Conservation (phyloP, 2,888 invertebrate genomes). For the Pollenia amentaria region DNA sequence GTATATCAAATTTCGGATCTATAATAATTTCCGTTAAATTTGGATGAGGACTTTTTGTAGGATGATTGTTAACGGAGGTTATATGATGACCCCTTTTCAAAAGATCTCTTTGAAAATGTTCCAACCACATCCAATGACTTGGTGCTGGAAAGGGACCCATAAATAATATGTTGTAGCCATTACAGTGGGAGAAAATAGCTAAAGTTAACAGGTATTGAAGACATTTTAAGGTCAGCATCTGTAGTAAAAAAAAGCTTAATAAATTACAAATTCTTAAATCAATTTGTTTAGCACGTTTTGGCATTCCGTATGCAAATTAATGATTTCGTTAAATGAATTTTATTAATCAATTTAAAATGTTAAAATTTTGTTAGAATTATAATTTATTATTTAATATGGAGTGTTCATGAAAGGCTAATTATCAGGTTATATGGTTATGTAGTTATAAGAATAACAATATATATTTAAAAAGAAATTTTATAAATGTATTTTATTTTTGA, state of each 20-base stretch:
- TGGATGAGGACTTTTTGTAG: slow-evolving; percentile 82
- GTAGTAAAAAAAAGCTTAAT: slow-evolving; percentile 43
- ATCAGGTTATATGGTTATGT: no score
- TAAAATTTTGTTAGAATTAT: no score
- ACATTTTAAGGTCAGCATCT: slow-evolving; percentile 75
- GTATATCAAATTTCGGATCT: slow-evolving; percentile 82
- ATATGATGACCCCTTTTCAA: slow-evolving; percentile 85
- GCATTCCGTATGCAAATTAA: no score
- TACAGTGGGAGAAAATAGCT: slow-evolving; percentile 40
- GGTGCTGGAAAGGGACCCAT: slow-evolving; percentile 84
- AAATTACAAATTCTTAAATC: no score
- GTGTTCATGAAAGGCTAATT: no score
- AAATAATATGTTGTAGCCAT: slow-evolving; percentile 81
- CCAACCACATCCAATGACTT: slow-evolving; percentile 84
- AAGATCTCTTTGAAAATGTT: slow-evolving; percentile 82
- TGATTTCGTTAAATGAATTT: no score
- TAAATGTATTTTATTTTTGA: no score
- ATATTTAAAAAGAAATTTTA: no score
- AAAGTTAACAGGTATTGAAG: slow-evolving; percentile 51
- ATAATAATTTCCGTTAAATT: slow-evolving; percentile 85
- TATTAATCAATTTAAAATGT: no score
- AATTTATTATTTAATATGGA: no score
- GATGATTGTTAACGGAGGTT: slow-evolving; percentile 82
- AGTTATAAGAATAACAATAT: no score
- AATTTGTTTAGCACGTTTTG: no score